Conservation (phyloP, 2,888 invertebrate genomes). For the Quadriops clusia region DNA sequence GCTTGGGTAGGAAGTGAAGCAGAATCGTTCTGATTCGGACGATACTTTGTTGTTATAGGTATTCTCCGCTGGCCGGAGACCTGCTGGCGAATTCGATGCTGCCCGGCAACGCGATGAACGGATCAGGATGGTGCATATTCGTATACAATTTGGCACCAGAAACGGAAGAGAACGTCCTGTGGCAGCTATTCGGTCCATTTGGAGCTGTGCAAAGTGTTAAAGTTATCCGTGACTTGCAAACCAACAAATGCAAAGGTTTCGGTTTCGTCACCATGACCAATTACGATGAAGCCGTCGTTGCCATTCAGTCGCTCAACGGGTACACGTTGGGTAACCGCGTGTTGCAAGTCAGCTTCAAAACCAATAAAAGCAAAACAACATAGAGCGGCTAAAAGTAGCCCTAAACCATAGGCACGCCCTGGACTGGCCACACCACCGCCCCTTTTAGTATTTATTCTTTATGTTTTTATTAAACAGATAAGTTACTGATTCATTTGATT, state of each 20-base stretch:
- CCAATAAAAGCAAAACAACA: conserved; percentile 70
- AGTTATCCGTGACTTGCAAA: conserved; percentile 89
- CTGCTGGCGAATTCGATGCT: conserved; percentile 62
- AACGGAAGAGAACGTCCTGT: conserved; percentile 81
- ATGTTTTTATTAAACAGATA: conserved; percentile 13
- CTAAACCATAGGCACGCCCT: conserved; percentile 15
- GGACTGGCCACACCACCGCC: conserved; percentile 19
- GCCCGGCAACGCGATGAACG: conserved; percentile 75
- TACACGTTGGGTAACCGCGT: conserved; percentile 91
- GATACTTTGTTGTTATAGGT: conserved; percentile 42
- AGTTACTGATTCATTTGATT: conserved; percentile 14
- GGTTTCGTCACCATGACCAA: conserved; percentile 98
- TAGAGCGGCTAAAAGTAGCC: conserved; percentile 34
- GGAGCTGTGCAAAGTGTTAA: conserved; percentile 96
- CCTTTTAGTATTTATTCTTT: conserved; percentile 17
- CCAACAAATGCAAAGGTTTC: conserved; percentile 96
- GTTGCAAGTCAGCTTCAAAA: conserved; percentile 96
- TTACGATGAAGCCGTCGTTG: conserved; percentile 92
- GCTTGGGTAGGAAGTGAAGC: no score
- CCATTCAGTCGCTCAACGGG: conserved; percentile 92
- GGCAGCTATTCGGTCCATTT: conserved; percentile 94
- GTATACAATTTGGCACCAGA: conserved; percentile 88
- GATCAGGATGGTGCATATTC: conserved; percentile 87
- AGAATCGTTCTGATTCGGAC: no score
- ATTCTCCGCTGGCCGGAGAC: conserved; percentile 67